Conservation (phyloP, 2,888 invertebrate species). For the Argynnis bischoffii region DNA sequence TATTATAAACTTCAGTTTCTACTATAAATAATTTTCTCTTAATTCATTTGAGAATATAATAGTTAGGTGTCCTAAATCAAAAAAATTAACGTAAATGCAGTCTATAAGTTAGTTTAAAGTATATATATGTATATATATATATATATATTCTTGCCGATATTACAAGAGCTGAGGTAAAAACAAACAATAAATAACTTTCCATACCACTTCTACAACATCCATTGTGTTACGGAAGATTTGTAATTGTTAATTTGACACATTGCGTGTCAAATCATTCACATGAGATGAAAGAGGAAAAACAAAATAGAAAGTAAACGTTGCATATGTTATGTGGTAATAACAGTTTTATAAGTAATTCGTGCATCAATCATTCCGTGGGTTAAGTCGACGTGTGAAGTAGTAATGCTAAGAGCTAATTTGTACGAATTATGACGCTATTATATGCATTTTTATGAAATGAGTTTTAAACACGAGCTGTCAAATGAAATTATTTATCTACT, state of each 20-base stretch:
- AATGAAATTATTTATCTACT: neutral
- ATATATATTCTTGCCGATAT: no score
- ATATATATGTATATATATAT: no score
- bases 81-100: no score
- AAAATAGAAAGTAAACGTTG: conserved; percentile 35
- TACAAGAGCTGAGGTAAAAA: neutral
- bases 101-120: no score
- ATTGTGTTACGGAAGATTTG: conserved; percentile 15
- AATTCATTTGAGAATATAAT: no score
- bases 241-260: conserved; percentile 33
- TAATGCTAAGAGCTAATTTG: conserved; percentile 13
- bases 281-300: conserved; percentile 26
- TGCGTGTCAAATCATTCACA: conserved; percentile 34
- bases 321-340: conserved; percentile 21
- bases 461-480: neutral
- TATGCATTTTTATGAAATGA: conserved; percentile 10
- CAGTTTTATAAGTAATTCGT: conserved; percentile 29
- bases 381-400: conserved; percentile 9
- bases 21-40: no score
- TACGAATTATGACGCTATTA: conserved; percentile 12
- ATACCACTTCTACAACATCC: conserved; percentile 3
- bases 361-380: conserved; percentile 28
- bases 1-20: no score
- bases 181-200: neutral
- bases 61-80: no score